These are phyloP conservation scores for Lamellibrachia luymesi DNA, from an alignment of 1,140 invertebrate species.

Conservation along the genomic window DNA sequence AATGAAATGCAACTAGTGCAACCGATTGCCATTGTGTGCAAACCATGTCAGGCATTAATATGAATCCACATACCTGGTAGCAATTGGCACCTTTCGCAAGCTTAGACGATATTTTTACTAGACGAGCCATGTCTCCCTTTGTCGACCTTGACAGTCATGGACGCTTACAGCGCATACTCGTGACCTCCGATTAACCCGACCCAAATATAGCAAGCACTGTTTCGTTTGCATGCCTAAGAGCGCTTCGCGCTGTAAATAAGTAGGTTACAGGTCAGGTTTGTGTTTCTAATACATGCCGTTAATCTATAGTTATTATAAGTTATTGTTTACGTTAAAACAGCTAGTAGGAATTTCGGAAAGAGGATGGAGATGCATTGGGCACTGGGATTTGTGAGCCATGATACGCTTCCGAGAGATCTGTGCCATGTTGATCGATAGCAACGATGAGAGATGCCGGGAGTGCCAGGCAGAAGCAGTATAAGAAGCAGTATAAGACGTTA, in stretches of 20 bases:
- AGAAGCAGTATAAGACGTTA: background rate
- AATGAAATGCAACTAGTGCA: background rate
- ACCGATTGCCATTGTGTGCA: background rate
- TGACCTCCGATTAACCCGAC: background rate
- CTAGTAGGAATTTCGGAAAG: background rate
- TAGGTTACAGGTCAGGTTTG: background rate
- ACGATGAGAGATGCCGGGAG: background rate
- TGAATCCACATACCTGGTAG: background rate
- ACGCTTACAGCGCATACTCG: background rate
- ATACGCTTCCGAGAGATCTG: background rate
- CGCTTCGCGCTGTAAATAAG: background rate
- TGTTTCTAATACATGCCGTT: background rate
- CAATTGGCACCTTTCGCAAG: background rate
- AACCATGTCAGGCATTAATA: background rate
- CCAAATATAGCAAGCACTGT: background rate
- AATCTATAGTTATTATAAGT: background rate
- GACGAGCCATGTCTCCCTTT: background rate
- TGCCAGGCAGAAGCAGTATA: background rate
- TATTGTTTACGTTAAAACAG: background rate
- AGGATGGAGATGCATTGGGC: background rate
- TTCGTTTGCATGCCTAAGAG: background rate
- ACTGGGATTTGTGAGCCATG: background rate
- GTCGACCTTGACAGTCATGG: background rate
- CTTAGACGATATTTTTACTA: slow-evolving; percentile 1
- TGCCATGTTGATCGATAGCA: background rate